Conservation (phyloP, 2,888 invertebrate genomes). For the Anarsia innoxiella region DNA sequence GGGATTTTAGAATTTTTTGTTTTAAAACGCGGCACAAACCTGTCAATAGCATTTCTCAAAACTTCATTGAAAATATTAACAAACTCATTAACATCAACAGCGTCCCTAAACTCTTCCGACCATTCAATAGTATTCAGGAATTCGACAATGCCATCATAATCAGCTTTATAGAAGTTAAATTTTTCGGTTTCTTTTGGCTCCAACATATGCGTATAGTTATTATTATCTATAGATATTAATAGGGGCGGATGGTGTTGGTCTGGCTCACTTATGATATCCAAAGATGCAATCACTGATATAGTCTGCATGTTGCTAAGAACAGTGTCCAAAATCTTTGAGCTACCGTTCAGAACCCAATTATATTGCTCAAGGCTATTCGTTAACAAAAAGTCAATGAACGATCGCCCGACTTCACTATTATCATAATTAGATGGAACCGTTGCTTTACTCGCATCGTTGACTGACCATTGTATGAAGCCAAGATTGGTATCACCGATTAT, state of each 20-base stretch:
- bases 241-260: background rate
- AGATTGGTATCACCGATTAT: background rate
- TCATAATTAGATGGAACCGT: background rate
- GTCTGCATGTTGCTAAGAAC: background rate
- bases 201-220: too few species aligned
- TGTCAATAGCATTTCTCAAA: background rate
- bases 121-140: background rate
- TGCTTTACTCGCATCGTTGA: background rate
- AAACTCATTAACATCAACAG: background rate
- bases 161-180: background rate
- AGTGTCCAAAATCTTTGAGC: background rate
- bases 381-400: background rate
- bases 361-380: background rate
- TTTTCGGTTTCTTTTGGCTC: too few species aligned
- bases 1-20: background rate
- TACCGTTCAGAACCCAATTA: background rate
- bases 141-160: background rate
- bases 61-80: background rate
- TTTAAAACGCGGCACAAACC: background rate
- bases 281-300: background rate
- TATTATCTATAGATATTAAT: too few species aligned
- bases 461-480: background rate
- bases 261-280: background rate
- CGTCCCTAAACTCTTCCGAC: background rate
- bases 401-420: background rate